Base-by-base conservation (phyloP, 2,888 invertebrate genomes). In the Pseudeuparius sepicola region DNA sequence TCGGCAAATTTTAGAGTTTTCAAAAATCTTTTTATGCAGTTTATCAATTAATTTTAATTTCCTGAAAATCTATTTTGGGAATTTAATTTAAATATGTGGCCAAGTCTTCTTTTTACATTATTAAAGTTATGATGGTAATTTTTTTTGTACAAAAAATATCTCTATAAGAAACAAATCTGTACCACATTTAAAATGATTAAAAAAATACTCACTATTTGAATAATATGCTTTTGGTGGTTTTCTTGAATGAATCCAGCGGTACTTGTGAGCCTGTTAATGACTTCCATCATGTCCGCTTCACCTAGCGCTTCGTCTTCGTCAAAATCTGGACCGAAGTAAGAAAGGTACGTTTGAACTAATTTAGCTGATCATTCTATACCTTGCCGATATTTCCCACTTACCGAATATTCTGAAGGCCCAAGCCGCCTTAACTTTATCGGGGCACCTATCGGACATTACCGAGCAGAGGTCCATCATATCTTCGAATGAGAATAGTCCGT, bases 321-420 rank as follows among this genome's bases (percentile, higher is more conserved):
- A 44, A 75, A 62, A 63, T 78, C 78, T 77, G 48, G 33, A 31
- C 29, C 4, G 4, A 23, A 31, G 24, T n/a, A n/a, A n/a, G n/a
- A n/a, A n/a, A n/a, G n/a, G 18, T 17, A 30, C 6, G 4, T 12
- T 3, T 9, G 14, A 14, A 27, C 6, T 4, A 12, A 16, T 12
- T 30, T 30, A 28, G 4, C n/a, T n/a, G n/a, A n/a, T n/a, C n/a
- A n/a, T n/a, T n/a, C n/a, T n/a, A n/a, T n/a, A n/a, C n/a, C n/a
- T n/a, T n/a, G n/a, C n/a, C n/a, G n/a, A n/a, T n/a, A n/a, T n/a
- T n/a, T n/a, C n/a, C n/a, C 3, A 37, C 54, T 52, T 65, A 82
- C 84, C 84, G 55, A 76, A 85, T 45, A 86, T 71, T 56, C 68
- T 67, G 55, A 86, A 86, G 7, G 83, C 84, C 75, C 85, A 86